Conservation (phyloP, 35 echinoderm and acorn worm species). For the Chiridota heheva region DNA sequence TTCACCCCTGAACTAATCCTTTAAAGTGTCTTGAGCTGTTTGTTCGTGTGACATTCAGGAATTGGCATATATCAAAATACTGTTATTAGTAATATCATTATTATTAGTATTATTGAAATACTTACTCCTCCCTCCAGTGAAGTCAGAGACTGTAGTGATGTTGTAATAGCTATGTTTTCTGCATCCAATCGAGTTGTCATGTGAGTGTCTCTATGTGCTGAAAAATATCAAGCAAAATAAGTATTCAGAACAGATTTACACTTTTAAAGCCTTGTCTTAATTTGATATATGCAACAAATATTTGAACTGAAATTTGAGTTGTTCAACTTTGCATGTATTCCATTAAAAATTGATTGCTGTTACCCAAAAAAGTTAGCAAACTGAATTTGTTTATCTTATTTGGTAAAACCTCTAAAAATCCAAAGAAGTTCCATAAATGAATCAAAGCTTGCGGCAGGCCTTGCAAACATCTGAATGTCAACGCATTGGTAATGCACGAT, state of each 20-base stretch:
- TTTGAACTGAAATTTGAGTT: not conserved
- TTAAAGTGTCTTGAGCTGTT: too few species aligned
- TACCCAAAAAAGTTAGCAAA: too few species aligned
- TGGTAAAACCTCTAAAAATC: too few species aligned
- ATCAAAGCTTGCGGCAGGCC: too few species aligned
- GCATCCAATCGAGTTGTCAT: conserved; percentile 76
- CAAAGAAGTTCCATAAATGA: too few species aligned
- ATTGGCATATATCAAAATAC: not conserved
- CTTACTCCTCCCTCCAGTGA: conserved; percentile 87
- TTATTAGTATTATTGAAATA: too few species aligned
- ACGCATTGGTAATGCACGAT: too few species aligned
- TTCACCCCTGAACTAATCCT: too few species aligned
- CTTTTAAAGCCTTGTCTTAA: not conserved
- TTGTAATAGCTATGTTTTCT: conserved; percentile 86
- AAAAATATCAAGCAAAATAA: not conserved
- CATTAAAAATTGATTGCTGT: too few species aligned
- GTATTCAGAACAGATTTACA: not conserved
- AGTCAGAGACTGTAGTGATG: conserved; percentile 75
- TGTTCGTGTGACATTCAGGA: not conserved
- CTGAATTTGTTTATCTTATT: too few species aligned
- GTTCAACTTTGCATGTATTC: not conserved
- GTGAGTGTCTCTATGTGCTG: conserved; percentile 81
- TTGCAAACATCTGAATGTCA: too few species aligned
- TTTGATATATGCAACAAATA: not conserved
- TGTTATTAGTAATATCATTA: too few species aligned